phyloP scores from a whole-genome alignment of 2,888 invertebrate genomes.

The Boloria euphrosyne region DNA sequence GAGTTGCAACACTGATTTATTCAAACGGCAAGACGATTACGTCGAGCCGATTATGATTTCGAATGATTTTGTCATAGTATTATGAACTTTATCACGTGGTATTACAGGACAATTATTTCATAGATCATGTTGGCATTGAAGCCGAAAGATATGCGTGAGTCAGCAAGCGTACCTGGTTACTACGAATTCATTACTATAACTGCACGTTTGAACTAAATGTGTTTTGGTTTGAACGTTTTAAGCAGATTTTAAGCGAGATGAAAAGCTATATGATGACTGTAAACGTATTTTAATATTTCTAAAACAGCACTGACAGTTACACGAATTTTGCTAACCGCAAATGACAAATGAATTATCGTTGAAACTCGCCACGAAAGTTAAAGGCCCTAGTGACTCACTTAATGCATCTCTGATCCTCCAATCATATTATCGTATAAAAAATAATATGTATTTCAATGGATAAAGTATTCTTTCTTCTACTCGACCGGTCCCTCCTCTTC shows the following conservation, averaged over 20 bases:
- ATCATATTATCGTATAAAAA: too few relatives aligned
- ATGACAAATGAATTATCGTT: background rate
- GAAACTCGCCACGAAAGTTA: background rate
- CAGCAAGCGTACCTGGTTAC: slow-evolving; percentile 46
- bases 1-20: slow-evolving; percentile 68
- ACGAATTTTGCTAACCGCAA: background rate
- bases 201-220: slow-evolving; percentile 11
- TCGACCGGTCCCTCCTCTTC: too few relatives aligned
- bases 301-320: background rate
- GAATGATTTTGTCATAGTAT: slow-evolving; percentile 43
- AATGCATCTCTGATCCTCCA: background rate
- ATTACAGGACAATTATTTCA: slow-evolving; percentile 36
- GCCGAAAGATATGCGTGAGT: slow-evolving; percentile 64
- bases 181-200: slow-evolving; percentile 30
- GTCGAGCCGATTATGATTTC: slow-evolving; percentile 50
- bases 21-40: slow-evolving; percentile 68
- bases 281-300: background rate
- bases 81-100: slow-evolving; percentile 47
- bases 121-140: slow-evolving; percentile 53
- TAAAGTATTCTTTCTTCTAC: too few relatives aligned
- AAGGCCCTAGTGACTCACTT: background rate
- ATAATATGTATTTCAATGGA: too few relatives aligned
- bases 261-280: background rate
- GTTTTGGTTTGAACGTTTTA: slow-evolving; percentile 18
- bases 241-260: background rate